Conservation (phyloP, 2,888 invertebrate species). For the Eudemis profundana region DNA sequence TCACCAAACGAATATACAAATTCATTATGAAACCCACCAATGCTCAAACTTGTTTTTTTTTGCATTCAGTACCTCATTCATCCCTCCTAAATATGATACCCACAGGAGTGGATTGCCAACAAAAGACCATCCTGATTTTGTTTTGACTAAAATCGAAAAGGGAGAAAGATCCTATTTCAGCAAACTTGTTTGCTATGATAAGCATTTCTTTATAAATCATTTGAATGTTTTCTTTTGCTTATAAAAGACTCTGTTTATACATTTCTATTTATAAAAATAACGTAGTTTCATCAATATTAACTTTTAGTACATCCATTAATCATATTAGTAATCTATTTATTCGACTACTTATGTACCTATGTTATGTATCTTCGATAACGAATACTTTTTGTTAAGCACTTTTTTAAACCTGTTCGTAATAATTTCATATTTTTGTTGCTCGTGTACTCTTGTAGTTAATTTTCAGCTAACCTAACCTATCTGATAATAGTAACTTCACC, state of each 20-base stretch:
- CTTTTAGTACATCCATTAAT: no score
- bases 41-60: conserved; percentile 47
- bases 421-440: no score
- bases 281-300: no score
- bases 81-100: conserved; percentile 78
- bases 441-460: no score
- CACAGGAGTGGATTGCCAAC: conserved; percentile 78
- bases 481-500: neutral
- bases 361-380: no score
- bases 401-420: no score
- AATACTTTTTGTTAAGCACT: no score
- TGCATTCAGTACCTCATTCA: conserved; percentile 61
- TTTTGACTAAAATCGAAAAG: conserved; percentile 80
- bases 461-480: no score
- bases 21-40: conserved; percentile 7
- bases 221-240: conserved; percentile 23
- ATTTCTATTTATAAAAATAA: neutral
- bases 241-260: conserved; percentile 11
- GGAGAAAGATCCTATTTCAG: conserved; percentile 72
- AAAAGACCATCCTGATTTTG: conserved; percentile 80
- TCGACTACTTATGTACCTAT: no score
- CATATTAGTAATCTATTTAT: no score
- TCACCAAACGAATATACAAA: neutral
- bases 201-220: conserved; percentile 38
- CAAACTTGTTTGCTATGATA: conserved; percentile 65